Evolutionary conservation across 2,797 vertebrate species (phyloP).

Genomic region (Sylvia borin): DNA sequence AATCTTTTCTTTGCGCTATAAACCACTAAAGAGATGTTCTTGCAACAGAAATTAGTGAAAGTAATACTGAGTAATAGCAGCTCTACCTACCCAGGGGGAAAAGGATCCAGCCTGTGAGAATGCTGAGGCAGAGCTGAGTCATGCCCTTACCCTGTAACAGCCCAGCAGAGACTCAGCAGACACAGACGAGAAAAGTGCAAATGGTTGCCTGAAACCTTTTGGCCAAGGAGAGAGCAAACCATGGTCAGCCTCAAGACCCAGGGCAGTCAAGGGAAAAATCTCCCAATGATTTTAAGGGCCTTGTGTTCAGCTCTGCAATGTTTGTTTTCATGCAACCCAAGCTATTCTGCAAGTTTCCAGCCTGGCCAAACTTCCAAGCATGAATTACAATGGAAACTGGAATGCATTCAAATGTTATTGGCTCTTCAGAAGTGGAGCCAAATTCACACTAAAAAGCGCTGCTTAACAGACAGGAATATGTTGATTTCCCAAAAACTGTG

Average conservation of each 20-base stretch:
- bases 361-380: background rate
- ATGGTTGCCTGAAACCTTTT: background rate
- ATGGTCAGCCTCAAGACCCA: rapidly evolving
- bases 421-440: background rate
- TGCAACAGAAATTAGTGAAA: background rate
- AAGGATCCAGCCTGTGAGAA: background rate
- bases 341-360: background rate
- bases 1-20: background rate
- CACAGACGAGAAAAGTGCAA: background rate
- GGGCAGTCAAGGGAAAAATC: background rate
- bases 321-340: background rate
- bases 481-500: background rate
- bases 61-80: background rate
- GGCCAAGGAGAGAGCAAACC: background rate
- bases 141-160: background rate
- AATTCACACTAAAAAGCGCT: background rate
- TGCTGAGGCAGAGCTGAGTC: background rate
- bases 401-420: background rate
- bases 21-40: background rate
- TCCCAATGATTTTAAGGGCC: background rate
- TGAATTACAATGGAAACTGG: background rate
- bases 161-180: background rate
- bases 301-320: background rate
- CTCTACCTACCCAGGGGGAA: rapidly evolving
- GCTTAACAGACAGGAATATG: background rate